Base-by-base conservation (phyloP, 1,140 invertebrate species). In the Drosophila repletoides region DNA sequence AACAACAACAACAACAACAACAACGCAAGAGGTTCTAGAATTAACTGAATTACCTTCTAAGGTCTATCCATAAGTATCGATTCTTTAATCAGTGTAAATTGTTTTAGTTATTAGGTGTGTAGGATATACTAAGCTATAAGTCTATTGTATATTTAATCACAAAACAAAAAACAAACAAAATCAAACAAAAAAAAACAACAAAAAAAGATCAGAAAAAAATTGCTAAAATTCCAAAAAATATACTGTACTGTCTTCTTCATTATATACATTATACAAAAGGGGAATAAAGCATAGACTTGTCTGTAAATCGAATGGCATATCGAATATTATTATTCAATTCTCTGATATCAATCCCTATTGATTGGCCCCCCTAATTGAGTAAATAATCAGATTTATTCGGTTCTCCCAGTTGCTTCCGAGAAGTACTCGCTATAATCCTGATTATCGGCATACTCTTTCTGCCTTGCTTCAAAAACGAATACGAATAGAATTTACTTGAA, bases 21-120 rank as follows among this genome's bases (percentile, higher is more conserved):
- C n/a, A 63, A 80, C 71, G 52, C 80, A 86, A 72, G 80, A 80
- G 75, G 80, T 86, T 86, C 72, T 86, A 86, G 63, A 43, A 29
- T 86, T 86, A 72, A 68, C 34, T 38, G 34, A n/a, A n/a, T n/a
- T 77, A 69, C 43, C 48, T 46, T 38, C 38, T 88, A 87, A 87
- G 83, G 34, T 51, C 33, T 77, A 87, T 22, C 28, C 65, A 61
- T 83, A 83, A 76, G 75, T 65, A 46, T 69, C 66, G 70, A 86
- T 31, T 70, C 67, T 77, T 74, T 68, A 67, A 58, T 65, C 59
- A 72, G 53, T 84, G 75, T 84, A 84, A 51, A 75, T 79, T 86
- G 75, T 68, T 65, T 75, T 86, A 79, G 61, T 86, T 64, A 75
- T 72, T 52, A 70, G 49, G 51, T 69, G 59, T 64, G 49, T 79